Evolutionary conservation across 1,140 invertebrate species (phyloP).

Genomic region (Oreohelix idahoensis): DNA sequence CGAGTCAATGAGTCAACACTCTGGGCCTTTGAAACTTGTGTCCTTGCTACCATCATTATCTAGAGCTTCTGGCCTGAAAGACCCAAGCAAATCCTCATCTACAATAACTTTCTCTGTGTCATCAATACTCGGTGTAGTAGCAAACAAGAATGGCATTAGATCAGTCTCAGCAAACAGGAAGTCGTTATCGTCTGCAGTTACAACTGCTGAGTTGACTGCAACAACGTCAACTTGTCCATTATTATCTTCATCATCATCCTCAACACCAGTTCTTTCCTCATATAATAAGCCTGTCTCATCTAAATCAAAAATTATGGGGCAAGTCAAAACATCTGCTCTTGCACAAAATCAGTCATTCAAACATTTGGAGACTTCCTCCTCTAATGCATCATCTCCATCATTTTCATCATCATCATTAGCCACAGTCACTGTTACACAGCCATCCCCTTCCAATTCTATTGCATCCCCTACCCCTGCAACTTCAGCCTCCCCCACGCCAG

Average conservation of each 20-base stretch:
- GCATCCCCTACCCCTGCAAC: slow-evolving; percentile 34
- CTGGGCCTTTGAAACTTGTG: not conserved
- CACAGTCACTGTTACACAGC: not conserved
- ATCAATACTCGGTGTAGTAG: not conserved
- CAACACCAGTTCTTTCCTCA: not conserved
- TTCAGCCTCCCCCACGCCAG: slow-evolving; percentile 35
- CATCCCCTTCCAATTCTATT: not conserved
- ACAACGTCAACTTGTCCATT: not conserved
- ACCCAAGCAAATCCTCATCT: not conserved
- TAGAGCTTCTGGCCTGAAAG: not conserved
- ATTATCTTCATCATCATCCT: not conserved
- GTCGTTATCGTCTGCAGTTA: not conserved
- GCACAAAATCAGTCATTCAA: not conserved
- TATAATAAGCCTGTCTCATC: not conserved
- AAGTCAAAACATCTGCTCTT: too few species aligned
- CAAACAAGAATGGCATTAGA: not conserved
- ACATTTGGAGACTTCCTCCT: not conserved
- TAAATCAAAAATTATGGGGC: not conserved
- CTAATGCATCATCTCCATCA: not conserved
- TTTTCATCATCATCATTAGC: not conserved
- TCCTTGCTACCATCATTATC: not conserved
- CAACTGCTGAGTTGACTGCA: not conserved
- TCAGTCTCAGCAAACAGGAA: not conserved
- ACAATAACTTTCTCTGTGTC: not conserved
- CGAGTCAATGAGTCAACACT: not conserved